A percentile compares a stretch with the other conserved stretches of the same genome.
These are phyloP conservation scores for Pseudoips prasinana DNA, from an alignment of 2,888 invertebrate genomes.

Conservation along the genomic window DNA sequence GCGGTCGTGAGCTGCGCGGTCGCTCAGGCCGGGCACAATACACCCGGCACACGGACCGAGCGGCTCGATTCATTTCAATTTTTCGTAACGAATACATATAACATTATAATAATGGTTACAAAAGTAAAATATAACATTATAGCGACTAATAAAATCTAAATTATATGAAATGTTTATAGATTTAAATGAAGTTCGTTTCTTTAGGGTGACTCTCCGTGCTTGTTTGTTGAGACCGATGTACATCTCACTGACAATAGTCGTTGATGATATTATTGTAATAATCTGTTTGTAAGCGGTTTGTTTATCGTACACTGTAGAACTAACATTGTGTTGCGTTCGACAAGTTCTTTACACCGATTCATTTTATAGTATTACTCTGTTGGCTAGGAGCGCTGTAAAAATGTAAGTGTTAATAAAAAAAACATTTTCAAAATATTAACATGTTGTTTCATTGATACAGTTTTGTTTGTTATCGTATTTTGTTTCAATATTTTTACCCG, in stretches of 20 bases:
- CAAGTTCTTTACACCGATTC: constrained; percentile 78
- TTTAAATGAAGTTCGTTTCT: constrained; percentile 77
- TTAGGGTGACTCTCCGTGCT: constrained; percentile 77
- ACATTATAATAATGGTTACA: constrained; percentile 81
- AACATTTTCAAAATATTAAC: constrained; percentile 81
- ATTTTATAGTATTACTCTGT: constrained; percentile 82
- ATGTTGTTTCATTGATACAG: constrained; percentile 52
- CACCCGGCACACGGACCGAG: constrained; percentile 42
- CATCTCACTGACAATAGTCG: constrained; percentile 72
- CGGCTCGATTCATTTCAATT: constrained; percentile 64
- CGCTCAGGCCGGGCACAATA: constrained; percentile 4
- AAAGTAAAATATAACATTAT: constrained; percentile 82
- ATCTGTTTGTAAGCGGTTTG: constrained; percentile 72
- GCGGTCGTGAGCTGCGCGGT: constrained; percentile 38
- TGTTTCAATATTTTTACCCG: constrained; percentile 1
- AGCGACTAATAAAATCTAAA: constrained; percentile 81
- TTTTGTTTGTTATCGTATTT: constrained; percentile 26
- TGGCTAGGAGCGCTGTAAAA: constrained; percentile 82
- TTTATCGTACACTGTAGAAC: constrained; percentile 77
- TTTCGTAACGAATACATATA: constrained; percentile 81
- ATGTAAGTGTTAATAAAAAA: constrained; percentile 83
- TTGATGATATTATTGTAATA: constrained; percentile 64
- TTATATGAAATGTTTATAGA: constrained; percentile 83
- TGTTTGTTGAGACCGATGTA: constrained; percentile 65
- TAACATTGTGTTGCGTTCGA: constrained; percentile 80